Base-by-base conservation (phyloP, 2,888 invertebrate genomes). In the Stictocephala bisonia region DNA sequence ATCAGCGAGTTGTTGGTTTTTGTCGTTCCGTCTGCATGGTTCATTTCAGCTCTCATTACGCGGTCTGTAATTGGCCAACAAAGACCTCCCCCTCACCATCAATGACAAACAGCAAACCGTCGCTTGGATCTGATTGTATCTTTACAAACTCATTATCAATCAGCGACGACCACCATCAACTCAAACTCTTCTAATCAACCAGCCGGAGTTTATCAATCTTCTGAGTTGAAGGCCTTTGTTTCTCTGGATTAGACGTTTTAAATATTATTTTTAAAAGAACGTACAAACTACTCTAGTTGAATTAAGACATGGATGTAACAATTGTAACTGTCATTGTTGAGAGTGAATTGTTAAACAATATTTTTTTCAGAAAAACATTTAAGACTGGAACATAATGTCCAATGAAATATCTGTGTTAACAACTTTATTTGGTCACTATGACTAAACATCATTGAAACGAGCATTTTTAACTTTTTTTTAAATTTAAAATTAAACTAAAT, bases 141-240 rank as follows among this genome's bases (percentile, higher is more conserved):
- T 56, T 56, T 56, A 27, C 56, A 56, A 56, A 56, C 56, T 56
- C 56, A 56, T 56, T 56, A 56, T 56, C 56, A 56, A 56, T 56
- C 56, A 56, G 15, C n/a, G 26, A 24, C n/a, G 50, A 27, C 26
- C 27, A 27, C 24, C 51, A 51, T 51, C 7, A 9, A 4, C 56
- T 27, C 31, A 26, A 18, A 22, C 53, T 53, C 15, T 24, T 26
- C 56, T 29, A 27, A 56, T 56, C 56, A 56, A 31, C 56, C 6
- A 56, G 29, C 15, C 56, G n/a, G 24, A 31, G 56, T 56, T 56
- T 56, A 56, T 56, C 29, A 56, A 31, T 15, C 56, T 27, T n/a
- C 9, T 20, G 26, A 56, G n/a, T n/a, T n/a, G n/a, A n/a, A n/a
- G 31, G 53, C n/a, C 2, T 31, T 56, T 31, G 56, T 56, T 56